phyloP scores from a whole-genome alignment of 2,888 invertebrate species.

The Octonoba sinensis region DNA sequence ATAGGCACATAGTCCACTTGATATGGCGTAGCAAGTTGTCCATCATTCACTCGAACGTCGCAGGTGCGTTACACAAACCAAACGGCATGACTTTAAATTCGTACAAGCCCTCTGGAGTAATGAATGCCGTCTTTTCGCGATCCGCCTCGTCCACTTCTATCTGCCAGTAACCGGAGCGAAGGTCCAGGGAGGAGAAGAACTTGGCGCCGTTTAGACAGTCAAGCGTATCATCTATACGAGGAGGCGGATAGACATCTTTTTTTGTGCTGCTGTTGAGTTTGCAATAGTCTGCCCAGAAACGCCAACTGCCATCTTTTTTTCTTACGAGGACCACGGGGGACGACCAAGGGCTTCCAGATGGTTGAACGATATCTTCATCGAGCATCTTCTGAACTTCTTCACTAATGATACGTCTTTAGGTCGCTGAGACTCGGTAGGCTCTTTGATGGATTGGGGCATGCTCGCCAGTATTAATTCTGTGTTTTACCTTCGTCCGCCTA shows the following conservation, averaged over 20 bases:
- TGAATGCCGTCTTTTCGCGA: constrained; percentile 67
- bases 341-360: no score
- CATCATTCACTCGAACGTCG: constrained; percentile 67
- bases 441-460: background rate
- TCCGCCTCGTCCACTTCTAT: constrained; percentile 16
- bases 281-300: constrained; percentile 8
- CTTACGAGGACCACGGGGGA: background rate
- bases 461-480: constrained; percentile 9
- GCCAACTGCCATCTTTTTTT: constrained; percentile 1
- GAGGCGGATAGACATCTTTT: constrained; percentile 16
- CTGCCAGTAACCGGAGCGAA: constrained; percentile 24
- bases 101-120: constrained; percentile 64
- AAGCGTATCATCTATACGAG: no score
- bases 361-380: background rate
- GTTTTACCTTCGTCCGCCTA: background rate
- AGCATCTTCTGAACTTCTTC: constrained; percentile 13
- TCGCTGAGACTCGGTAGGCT: background rate
- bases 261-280: constrained; percentile 5
- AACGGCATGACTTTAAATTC: no score
- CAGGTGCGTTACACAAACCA: no score
- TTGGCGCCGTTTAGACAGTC: no score
- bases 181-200: no score
- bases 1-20: constrained; percentile 63
- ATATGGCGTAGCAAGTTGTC: constrained; percentile 61
- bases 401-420: background rate